Conservation (phyloP, 2,113 vertebrate genomes). For the Puma concolor region DNA sequence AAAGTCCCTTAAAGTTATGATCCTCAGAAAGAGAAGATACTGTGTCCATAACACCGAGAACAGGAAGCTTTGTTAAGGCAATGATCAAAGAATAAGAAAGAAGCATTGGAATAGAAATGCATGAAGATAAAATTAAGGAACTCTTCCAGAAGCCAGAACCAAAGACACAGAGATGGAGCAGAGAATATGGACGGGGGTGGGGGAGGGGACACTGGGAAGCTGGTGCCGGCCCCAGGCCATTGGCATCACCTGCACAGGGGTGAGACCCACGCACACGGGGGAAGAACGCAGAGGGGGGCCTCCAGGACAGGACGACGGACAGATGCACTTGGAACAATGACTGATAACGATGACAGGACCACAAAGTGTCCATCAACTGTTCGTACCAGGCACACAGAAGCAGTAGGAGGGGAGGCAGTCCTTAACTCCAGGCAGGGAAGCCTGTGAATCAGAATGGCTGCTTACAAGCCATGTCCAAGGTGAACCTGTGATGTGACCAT, state of each 20-base stretch:
- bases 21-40: background rate
- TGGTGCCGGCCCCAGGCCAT: too few species aligned
- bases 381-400: too few species aligned
- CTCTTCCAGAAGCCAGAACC: background rate
- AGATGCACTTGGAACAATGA: background rate
- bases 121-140: background rate
- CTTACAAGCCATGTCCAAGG: too few species aligned
- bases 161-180: background rate
- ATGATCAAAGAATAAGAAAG: background rate
- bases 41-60: background rate
- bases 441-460: too few species aligned
- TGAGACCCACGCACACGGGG: rapidly evolving
- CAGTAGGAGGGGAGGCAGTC: rapidly evolving
- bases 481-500: too few species aligned
- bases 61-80: background rate
- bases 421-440: too few species aligned
- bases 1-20: background rate
- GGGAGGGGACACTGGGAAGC: too few species aligned
- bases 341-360: background rate
- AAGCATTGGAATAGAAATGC: background rate
- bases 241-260: background rate
- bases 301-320: background rate
- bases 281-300: too few species aligned
- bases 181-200: background rate
- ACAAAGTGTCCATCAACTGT: rapidly evolving